A percentile compares a stretch with the other conserved stretches of the same genome.
Conservation (phyloP, 2,113 vertebrate species). For the Chitala chitala region DNA sequence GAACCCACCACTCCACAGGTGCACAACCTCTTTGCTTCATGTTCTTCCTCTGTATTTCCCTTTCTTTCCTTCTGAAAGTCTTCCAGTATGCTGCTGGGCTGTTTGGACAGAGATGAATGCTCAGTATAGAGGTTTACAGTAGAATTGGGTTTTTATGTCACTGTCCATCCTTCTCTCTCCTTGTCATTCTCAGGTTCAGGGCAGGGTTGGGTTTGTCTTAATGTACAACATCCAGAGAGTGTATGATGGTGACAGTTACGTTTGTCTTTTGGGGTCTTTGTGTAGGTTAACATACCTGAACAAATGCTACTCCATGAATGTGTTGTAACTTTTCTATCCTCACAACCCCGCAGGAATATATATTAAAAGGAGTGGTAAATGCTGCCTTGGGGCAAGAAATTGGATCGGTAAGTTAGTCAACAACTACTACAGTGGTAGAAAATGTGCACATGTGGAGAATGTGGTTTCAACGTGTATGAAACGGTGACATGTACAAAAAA, state of each 20-base stretch:
- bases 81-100: background rate
- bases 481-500: too few relatives aligned
- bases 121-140: background rate
- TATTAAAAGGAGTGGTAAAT: conserved; percentile 94
- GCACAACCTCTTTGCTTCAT: conserved; percentile 22
- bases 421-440: background rate
- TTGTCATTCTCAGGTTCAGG: conserved; percentile 31
- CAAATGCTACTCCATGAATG: background rate
- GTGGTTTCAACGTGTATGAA: background rate
- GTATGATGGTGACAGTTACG: too few relatives aligned
- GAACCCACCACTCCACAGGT: conserved; percentile 89
- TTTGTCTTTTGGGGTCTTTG: too few relatives aligned
- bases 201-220: conserved; percentile 78
- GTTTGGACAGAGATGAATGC: background rate
- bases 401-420: conserved; percentile 79
- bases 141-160: conserved; percentile 6
- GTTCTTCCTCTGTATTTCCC: background rate
- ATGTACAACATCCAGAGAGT: too few relatives aligned
- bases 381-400: conserved; percentile 89
- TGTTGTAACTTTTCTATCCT: background rate
- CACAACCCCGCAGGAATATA: conserved; percentile 74
- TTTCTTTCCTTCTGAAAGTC: background rate
- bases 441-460: background rate
- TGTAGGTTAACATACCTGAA: too few relatives aligned
- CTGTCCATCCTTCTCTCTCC: background rate